A percentile compares a stretch with the other conserved stretches of the same genome.
Conservation (phyloP, 1,140 invertebrate genomes). For the Sipha flava region DNA sequence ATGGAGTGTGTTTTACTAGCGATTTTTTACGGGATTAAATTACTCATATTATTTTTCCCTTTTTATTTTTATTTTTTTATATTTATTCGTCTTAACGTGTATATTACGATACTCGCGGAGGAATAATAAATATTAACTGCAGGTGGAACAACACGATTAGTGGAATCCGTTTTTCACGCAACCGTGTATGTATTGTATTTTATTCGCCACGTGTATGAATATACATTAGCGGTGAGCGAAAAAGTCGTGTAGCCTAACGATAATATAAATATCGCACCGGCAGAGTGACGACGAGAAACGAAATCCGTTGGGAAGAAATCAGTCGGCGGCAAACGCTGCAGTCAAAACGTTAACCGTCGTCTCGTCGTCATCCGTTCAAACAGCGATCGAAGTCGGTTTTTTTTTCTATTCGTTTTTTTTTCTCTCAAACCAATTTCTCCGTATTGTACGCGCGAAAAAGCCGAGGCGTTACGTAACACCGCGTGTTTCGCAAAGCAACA, state of each 20-base stretch:
- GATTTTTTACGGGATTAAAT: not conserved
- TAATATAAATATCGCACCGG: not conserved
- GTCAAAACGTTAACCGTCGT: too few species aligned
- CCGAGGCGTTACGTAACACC: not conserved
- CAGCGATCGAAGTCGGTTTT: not conserved
- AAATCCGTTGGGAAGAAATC: too few species aligned
- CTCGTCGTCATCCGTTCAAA: not conserved
- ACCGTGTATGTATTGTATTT: not conserved
- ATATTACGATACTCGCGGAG: not conserved
- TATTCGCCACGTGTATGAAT: too few species aligned
- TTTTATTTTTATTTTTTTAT: not conserved
- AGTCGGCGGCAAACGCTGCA: too few species aligned
- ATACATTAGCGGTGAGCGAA: too few species aligned
- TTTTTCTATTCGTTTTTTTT: not conserved
- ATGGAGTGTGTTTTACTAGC: not conserved
- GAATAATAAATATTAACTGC: not conserved
- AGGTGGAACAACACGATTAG: not conserved
- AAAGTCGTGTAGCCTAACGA: too few species aligned
- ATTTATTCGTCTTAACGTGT: not conserved
- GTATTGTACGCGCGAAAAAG: not conserved
- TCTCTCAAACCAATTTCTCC: not conserved
- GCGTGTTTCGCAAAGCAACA: not conserved
- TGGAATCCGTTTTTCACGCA: not conserved
- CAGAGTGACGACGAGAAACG: not conserved
- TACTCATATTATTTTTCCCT: conserved; percentile 1